phyloP scores from a whole-genome alignment of 2,888 invertebrate genomes.

The Ophioninae sp. region DNA sequence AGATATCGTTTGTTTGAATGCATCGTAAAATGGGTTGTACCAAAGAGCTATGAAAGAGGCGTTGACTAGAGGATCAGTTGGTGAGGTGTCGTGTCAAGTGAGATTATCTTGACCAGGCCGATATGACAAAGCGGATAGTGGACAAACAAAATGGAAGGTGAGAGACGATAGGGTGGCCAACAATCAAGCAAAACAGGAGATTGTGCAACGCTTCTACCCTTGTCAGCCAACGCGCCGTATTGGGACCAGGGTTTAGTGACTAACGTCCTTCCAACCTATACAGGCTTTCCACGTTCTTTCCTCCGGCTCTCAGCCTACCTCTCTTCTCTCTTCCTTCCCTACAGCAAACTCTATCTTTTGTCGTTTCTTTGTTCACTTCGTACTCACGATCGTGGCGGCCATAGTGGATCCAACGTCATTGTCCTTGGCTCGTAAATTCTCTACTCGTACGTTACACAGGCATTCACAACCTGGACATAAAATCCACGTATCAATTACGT shows the following conservation, averaged over 20 bases:
- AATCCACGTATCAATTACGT: conserved; percentile 24
- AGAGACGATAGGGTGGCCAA: conserved; percentile 30
- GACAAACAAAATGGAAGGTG: conserved; percentile 9
- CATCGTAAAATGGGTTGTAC: neutral
- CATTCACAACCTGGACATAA: conserved; percentile 1
- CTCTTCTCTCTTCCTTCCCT: conserved; percentile 12
- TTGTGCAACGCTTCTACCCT: conserved; percentile 47
- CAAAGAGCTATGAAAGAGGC: neutral
- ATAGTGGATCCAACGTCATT: conserved; percentile 32
- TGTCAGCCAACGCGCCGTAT: conserved; percentile 50
- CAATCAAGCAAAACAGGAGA: conserved; percentile 46
- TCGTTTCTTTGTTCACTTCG: too few species aligned
- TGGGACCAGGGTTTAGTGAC: conserved; percentile 56
- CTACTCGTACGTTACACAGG: conserved; percentile 10
- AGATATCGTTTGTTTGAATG: neutral
- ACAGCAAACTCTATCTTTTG: neutral
- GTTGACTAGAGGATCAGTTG: conserved; percentile 27
- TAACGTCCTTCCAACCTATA: conserved; percentile 49
- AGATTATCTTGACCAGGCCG: conserved; percentile 26
- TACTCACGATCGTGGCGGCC: neutral
- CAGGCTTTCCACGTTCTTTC: conserved; percentile 41
- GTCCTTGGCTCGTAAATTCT: conserved; percentile 51
- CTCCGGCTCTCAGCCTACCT: neutral
- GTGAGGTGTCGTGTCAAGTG: conserved; percentile 22
- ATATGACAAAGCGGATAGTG: conserved; percentile 37